A percentile compares a stretch with the other conserved stretches of the same genome.
Conservation (phyloP, 1,140 invertebrate species). For the Latrodectus geometricus region DNA sequence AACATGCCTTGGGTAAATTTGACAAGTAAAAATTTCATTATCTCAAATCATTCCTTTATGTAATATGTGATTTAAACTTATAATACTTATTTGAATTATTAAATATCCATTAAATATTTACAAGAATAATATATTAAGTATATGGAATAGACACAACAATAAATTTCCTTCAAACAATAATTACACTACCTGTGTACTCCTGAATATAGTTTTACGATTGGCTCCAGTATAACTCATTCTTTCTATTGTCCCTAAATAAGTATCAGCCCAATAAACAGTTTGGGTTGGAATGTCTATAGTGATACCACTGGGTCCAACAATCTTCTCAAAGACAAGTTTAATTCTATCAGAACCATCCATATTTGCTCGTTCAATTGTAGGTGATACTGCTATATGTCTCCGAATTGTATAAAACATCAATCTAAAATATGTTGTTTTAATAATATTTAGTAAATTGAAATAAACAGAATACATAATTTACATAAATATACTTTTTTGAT, state of each 20-base stretch:
- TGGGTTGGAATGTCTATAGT: constrained; percentile 68
- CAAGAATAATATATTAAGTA: too few species aligned
- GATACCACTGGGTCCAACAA: constrained; percentile 74
- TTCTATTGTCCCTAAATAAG: constrained; percentile 72
- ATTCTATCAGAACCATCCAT: constrained; percentile 71
- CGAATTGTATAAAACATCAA: constrained; percentile 83
- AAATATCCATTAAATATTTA: too few species aligned
- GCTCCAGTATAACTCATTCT: constrained; percentile 75
- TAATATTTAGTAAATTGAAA: not conserved
- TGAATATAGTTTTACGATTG: constrained; percentile 76
- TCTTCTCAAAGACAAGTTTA: constrained; percentile 67
- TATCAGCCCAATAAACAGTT: constrained; percentile 70
- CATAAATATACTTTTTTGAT: too few species aligned
- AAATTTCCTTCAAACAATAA: not conserved
- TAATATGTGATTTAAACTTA: too few species aligned
- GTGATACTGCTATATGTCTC: constrained; percentile 71
- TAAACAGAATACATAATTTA: too few species aligned
- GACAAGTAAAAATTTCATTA: too few species aligned
- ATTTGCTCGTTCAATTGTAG: constrained; percentile 71
- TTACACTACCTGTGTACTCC: constrained; percentile 72
- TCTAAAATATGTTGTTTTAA: constrained; percentile 66
- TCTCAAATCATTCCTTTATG: too few species aligned
- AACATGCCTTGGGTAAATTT: too few species aligned
- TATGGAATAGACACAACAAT: too few species aligned
- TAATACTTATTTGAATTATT: too few species aligned